Evolutionary conservation across 2,113 vertebrate genomes (phyloP).

Genomic region (Axis porcinus): DNA sequence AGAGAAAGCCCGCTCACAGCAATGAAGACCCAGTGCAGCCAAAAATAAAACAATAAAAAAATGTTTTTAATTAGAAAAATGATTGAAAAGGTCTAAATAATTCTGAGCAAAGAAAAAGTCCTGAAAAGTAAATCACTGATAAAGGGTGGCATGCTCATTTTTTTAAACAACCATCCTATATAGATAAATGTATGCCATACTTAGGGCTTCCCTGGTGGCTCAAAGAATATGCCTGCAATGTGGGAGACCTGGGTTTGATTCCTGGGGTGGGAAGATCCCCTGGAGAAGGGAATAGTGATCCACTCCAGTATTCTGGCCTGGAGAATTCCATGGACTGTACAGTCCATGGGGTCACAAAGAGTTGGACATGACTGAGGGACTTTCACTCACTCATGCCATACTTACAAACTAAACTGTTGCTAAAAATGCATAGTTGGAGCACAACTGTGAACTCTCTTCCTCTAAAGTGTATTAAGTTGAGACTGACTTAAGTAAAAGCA

Average conservation of each 20-base stretch:
- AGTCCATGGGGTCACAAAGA: background rate
- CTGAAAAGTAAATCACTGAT: background rate
- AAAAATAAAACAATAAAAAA: background rate
- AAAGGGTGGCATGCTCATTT: background rate
- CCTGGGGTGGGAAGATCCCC: background rate
- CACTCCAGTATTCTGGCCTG: background rate
- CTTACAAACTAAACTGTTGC: background rate
- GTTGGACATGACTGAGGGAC: background rate
- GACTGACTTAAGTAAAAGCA: background rate
- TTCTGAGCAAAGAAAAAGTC: background rate
- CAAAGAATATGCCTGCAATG: background rate
- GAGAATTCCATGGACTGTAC: background rate
- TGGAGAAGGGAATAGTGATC: background rate
- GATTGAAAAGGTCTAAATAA: background rate
- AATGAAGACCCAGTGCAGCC: background rate
- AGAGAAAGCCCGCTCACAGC: background rate
- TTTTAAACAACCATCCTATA: background rate
- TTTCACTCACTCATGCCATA: background rate
- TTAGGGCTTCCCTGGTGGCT: background rate
- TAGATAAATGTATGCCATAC: background rate
- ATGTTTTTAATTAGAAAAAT: background rate
- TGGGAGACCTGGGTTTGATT: background rate
- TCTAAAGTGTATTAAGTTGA: background rate
- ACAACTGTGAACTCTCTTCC: background rate
- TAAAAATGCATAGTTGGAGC: background rate